Conservation (phyloP, 2,113 vertebrate species). For the Forbesichthys agassizii region DNA sequence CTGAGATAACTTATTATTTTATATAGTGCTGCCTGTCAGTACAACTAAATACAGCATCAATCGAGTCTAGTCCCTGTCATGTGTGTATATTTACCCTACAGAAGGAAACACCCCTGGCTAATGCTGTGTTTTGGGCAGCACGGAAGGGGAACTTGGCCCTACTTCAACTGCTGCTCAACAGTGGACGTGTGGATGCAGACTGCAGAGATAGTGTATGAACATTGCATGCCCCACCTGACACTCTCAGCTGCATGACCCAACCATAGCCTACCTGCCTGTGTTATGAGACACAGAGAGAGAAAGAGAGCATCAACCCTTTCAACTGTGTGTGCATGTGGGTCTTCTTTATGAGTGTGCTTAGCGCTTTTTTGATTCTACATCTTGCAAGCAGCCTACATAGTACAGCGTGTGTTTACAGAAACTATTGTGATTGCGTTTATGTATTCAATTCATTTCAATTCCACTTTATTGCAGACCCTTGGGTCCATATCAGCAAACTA, state of each 20-base stretch:
- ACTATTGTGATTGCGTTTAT: no score
- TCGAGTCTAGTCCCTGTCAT: slow-evolving; percentile 15
- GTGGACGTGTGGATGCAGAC: slow-evolving; percentile 93
- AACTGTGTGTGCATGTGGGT: slow-evolving; percentile 27
- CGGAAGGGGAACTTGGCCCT: slow-evolving; percentile 93
- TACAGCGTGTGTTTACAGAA: no score
- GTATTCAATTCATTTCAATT: no score
- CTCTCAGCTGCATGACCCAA: slow-evolving; percentile 52
- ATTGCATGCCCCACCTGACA: slow-evolving; percentile 57
- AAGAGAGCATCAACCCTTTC: slow-evolving; percentile 24
- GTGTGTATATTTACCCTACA: slow-evolving; percentile 72
- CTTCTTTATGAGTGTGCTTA: background rate
- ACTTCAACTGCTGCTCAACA: slow-evolving; percentile 93
- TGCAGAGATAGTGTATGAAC: slow-evolving; percentile 94
- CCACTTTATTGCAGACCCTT: no score
- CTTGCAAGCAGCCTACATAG: background rate
- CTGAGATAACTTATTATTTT: no score
- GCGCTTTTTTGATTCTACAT: background rate
- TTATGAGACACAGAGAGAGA: slow-evolving; percentile 44
- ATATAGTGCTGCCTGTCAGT: no score
- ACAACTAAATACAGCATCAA: background rate
- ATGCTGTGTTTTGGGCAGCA: slow-evolving; percentile 96
- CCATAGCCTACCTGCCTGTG: slow-evolving; percentile 59
- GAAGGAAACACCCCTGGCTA: slow-evolving; percentile 98
- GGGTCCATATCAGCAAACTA: no score